Evolutionary conservation across 2,888 invertebrate species (phyloP), one percentile per base, ranked within the genome.

Genomic region (Oxyscelio sp.): DNA sequence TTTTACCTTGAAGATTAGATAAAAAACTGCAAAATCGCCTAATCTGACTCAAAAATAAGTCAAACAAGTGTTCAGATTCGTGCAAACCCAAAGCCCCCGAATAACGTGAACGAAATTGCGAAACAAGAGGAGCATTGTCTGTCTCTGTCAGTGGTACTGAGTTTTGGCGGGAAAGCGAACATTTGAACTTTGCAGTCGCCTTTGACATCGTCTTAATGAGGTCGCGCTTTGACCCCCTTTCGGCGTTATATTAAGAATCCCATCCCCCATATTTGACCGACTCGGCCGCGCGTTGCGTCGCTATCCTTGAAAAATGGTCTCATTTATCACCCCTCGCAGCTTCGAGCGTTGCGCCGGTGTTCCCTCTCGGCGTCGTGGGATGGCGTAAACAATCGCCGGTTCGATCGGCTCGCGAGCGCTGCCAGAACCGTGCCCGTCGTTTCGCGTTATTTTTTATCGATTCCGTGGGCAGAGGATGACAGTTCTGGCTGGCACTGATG

Each of bases 181-280:
- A 22, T 21, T 50, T 50, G n/a, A 50, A 21, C 22, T 43, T 15
- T 2, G 43, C 15, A 2, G 4, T 43, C 43, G 4, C 15, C 70
- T 66, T 52, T 22, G 58, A 71, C 70, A 63, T 70, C 56, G 61
- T 19, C 61, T 65, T 71, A 86, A 86, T 75, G 81, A 75, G 81
- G 73, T 50, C 80, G 81, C 34, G 58, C 43, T 24, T 74, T 82
- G 83, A 45, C 86, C 86, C 82, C 73, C 77, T 83, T 86, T 83
- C 75, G 45, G 22, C 13, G 81, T 83, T 85, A 86, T 83, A 83
- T 86, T 86, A 85, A 85, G 83, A 73, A 85, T 24, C 74, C 66
- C 61, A 74, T 68, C 68, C 66, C 58, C 66, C 68, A 71, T 56
- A 56, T 56, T 34, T 17, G 17, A 54, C 38, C 58, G 66, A 17